These are phyloP conservation scores for Taxidea taxus DNA, from an alignment of 2,113 vertebrate species.

Conservation along the genomic window DNA sequence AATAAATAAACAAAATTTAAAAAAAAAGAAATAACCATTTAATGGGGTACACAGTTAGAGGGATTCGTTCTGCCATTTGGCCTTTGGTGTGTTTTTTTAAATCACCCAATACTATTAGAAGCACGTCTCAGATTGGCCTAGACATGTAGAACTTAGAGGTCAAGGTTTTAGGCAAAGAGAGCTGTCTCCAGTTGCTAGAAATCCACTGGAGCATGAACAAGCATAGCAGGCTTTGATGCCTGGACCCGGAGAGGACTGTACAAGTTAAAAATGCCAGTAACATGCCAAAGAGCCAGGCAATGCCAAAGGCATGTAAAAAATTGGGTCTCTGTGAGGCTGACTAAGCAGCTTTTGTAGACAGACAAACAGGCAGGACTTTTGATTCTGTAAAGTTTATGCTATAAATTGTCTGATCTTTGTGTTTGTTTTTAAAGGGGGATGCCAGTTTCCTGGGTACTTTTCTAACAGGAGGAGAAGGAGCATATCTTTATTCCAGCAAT, in stretches of 20 bases:
- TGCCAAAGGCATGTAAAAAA: neutral
- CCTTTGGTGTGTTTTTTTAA: neutral
- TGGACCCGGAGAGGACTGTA: neutral
- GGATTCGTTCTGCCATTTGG: neutral
- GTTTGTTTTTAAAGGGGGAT: constrained; percentile 79
- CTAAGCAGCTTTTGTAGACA: neutral
- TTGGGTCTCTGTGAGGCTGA: neutral
- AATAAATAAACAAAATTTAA: too few species aligned
- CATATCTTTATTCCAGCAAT: constrained; percentile 86
- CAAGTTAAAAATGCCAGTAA: neutral
- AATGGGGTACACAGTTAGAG: neutral
- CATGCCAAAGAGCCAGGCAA: neutral
- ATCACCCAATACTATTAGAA: neutral
- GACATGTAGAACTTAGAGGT: neutral
- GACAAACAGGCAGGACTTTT: neutral
- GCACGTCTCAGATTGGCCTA: neutral
- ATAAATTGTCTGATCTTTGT: neutral
- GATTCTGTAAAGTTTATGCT: constrained; percentile 12
- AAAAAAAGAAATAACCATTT: neutral
- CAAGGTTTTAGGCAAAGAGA: neutral
- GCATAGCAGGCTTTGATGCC: neutral
- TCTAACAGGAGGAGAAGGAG: constrained; percentile 88
- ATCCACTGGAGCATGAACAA: neutral
- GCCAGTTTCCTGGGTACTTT: constrained; percentile 89
- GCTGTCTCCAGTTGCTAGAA: neutral